A percentile compares a stretch with the other conserved stretches of the same genome.
Evolutionary conservation across 2,888 invertebrate species (phyloP).

Genomic region (Nematopogon swammerdamellus): DNA sequence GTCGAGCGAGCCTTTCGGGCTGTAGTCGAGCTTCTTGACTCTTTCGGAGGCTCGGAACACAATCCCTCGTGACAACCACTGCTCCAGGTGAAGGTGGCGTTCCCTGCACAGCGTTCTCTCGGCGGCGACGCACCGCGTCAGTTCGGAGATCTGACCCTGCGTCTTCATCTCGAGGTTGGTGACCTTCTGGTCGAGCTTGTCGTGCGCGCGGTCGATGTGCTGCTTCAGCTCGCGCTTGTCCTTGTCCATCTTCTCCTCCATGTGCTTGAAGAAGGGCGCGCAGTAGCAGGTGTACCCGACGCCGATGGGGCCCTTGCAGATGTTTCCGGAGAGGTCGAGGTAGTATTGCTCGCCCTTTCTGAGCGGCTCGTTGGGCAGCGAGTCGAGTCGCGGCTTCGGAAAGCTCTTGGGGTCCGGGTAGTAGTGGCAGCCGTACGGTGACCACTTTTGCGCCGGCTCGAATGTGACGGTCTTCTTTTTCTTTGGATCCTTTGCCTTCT

Average conservation of each 20-base stretch:
- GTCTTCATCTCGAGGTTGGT: slow-evolving; percentile 73
- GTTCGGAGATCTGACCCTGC: slow-evolving; percentile 66
- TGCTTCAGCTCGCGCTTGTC: slow-evolving; percentile 77
- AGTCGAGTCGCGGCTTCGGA: slow-evolving; percentile 80
- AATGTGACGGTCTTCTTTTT: slow-evolving; percentile 56
- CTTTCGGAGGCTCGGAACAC: slow-evolving; percentile 56
- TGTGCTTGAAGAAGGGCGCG: slow-evolving; percentile 84
- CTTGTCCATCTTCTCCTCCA: slow-evolving; percentile 79
- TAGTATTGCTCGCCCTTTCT: slow-evolving; percentile 91
- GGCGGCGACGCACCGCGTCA: slow-evolving; percentile 63
- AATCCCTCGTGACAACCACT: slow-evolving; percentile 65
- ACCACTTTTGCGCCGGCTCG: slow-evolving; percentile 65
- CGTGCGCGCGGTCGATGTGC: slow-evolving; percentile 75
- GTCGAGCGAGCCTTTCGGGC: slow-evolving; percentile 50
- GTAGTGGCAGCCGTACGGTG: slow-evolving; percentile 90
- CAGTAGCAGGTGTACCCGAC: slow-evolving; percentile 92
- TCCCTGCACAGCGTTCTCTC: slow-evolving; percentile 62
- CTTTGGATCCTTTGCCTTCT: slow-evolving; percentile 14
- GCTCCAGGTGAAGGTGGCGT: slow-evolving; percentile 64
- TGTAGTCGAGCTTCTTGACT: slow-evolving; percentile 39
- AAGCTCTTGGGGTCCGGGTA: slow-evolving; percentile 84
- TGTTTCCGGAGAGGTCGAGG: slow-evolving; percentile 90
- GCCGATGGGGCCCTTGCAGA: slow-evolving; percentile 93
- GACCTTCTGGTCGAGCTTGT: slow-evolving; percentile 76
- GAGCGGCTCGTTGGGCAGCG: slow-evolving; percentile 81